Conservation (phyloP, 2,113 vertebrate genomes). For the Neopipo cinnamomea region DNA sequence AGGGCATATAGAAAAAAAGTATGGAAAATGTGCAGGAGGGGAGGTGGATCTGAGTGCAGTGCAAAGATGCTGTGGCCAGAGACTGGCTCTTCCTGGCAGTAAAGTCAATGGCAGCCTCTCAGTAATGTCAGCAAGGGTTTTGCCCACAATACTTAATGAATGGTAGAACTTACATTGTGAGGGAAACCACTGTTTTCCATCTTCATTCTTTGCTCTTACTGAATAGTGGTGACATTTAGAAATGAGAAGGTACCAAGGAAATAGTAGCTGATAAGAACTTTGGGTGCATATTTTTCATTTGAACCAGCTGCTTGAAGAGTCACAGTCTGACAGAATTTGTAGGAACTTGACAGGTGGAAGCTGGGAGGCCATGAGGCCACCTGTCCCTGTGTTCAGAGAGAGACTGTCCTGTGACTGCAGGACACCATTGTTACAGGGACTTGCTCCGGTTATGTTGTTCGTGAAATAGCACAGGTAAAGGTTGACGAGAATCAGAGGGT, state of each 20-base stretch:
- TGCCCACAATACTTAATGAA: neutral
- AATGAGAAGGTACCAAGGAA: neutral
- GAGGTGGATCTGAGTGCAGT: neutral
- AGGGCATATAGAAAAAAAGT: neutral
- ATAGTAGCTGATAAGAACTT: neutral
- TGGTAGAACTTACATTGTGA: neutral
- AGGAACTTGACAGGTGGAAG: neutral
- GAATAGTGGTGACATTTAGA: neutral
- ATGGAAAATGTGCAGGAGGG: neutral
- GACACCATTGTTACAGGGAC: neutral
- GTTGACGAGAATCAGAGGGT: neutral
- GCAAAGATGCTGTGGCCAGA: neutral
- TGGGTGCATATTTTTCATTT: neutral
- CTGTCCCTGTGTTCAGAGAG: neutral
- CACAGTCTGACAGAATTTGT: neutral
- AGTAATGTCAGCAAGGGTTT: neutral
- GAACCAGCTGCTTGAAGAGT: neutral
- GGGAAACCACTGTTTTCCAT: neutral
- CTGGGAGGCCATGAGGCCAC: neutral
- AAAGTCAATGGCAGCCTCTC: neutral
- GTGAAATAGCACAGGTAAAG: neutral
- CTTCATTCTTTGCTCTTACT: neutral
- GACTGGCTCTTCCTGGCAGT: neutral
- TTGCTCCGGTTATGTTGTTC: neutral
- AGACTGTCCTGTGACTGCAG: neutral